Base-by-base conservation (phyloP, 2,797 vertebrate species). In the Xenentodon cancila region DNA sequence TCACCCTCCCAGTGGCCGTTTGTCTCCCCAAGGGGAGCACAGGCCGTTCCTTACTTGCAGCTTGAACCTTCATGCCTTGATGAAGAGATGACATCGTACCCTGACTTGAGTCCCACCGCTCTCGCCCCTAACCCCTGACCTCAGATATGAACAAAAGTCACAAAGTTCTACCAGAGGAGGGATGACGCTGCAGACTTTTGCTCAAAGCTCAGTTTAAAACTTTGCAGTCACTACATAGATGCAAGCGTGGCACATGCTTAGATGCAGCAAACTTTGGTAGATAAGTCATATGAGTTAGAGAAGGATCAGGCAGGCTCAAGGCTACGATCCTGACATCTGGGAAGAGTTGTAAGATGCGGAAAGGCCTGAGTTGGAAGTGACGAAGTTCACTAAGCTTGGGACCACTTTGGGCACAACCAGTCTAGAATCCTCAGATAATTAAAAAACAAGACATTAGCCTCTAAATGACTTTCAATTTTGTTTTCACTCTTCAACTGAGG, bases 131-230 rank as follows among this genome's bases (percentile, higher is more conserved):
- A 86, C 77, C 75, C 79, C 53, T 77, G 77, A 87, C 76, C 53
- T 77, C 76, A 19, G 64, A 77, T 63, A 58, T 55, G 59, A 51
- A 68, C 53, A 68, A 69, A 69, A 62, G 65, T 40, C 63, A 68
- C 51, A 60, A 71, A 75, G 66, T 81, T 88, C 46, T 42, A 32
- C 55, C 44, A 57, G 69, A 65, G 46, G 68, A 55, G 6, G 53
- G 71, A 84, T 82, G 82, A 82, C 57, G 37, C 66, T 77, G 73
- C 73, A 73, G 70, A 80, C 61, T 68, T 80, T 77, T 57, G 68
- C 82, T 76, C 58, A 75, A 40, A 84, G 79, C 74, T 75, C 9
- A 5, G 59, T 55, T 66, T 49, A 72, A 84, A 83, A 77, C 53
- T 46, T 52, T 52, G 11, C 42, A 72, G 81, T 76, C 75, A 52